phyloP scores from a whole-genome alignment of 2,113 vertebrate genomes.

The Scytalopus superciliaris region DNA sequence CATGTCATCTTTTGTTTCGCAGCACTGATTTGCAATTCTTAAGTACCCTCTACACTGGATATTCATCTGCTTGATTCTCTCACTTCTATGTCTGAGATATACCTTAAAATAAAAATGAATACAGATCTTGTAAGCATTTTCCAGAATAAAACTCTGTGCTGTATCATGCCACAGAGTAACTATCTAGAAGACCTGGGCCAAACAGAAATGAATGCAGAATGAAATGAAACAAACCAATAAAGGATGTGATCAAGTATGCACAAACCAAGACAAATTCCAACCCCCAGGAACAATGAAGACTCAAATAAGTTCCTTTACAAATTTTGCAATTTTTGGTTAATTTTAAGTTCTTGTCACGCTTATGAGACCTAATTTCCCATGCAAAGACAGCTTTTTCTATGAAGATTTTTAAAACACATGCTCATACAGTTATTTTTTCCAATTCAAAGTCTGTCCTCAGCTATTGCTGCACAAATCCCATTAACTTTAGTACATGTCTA shows the following conservation, averaged over 20 bases:
- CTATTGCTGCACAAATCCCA: neutral
- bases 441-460: neutral
- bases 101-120: neutral
- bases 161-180: neutral
- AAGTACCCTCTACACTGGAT: neutral
- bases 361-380: neutral
- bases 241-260: neutral
- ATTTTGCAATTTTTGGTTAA: neutral
- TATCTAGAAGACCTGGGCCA: neutral
- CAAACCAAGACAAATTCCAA: neutral
- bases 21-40: neutral
- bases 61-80: neutral
- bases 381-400: neutral
- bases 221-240: neutral
- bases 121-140: neutral
- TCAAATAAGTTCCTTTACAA: neutral
- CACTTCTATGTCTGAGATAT: neutral
- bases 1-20: neutral
- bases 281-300: neutral
- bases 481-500: neutral
- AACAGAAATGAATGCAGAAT: neutral
- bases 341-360: neutral
- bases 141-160: neutral
- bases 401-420: neutral
- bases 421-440: neutral